Evolutionary conservation across 2,113 vertebrate species (phyloP).

Genomic region (Gobio gobio): DNA sequence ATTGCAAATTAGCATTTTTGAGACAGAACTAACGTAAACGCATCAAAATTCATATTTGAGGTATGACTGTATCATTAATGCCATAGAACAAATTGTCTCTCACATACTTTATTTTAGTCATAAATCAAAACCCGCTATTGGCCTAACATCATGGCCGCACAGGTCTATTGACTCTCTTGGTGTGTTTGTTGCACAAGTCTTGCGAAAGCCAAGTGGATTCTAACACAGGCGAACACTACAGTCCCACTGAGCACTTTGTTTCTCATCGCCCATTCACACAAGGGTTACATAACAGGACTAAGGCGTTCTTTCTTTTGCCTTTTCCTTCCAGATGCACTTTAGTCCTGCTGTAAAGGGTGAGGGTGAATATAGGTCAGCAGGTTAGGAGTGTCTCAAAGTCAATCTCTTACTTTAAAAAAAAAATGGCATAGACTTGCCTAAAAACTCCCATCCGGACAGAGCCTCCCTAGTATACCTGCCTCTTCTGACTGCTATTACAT

Average conservation of each 20-base stretch:
- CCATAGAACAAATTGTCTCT: neutral
- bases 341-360: conserved; percentile 71
- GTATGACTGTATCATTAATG: neutral
- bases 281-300: conserved; percentile 77
- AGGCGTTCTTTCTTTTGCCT: conserved; percentile 67
- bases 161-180: conserved; percentile 1
- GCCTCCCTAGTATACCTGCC: conserved; percentile 67
- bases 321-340: conserved; percentile 74
- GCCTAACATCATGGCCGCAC: neutral
- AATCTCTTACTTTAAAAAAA: conserved; percentile 65
- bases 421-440: conserved; percentile 61
- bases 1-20: neutral
- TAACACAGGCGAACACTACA: conserved; percentile 49
- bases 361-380: conserved; percentile 81
- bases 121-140: neutral
- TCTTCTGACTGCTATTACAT: conserved; percentile 73
- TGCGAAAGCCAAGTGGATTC: conserved; percentile 27
- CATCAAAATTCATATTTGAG: neutral
- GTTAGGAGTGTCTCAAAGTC: conserved; percentile 78
- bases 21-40: neutral
- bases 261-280: conserved; percentile 68
- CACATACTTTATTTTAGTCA: neutral
- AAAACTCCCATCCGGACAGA: conserved; percentile 40
- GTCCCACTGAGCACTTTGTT: conserved; percentile 66
- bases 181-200: conserved; percentile 16